Evolutionary conservation across 2,113 vertebrate genomes (phyloP).

Genomic region (Trogon melanurus): DNA sequence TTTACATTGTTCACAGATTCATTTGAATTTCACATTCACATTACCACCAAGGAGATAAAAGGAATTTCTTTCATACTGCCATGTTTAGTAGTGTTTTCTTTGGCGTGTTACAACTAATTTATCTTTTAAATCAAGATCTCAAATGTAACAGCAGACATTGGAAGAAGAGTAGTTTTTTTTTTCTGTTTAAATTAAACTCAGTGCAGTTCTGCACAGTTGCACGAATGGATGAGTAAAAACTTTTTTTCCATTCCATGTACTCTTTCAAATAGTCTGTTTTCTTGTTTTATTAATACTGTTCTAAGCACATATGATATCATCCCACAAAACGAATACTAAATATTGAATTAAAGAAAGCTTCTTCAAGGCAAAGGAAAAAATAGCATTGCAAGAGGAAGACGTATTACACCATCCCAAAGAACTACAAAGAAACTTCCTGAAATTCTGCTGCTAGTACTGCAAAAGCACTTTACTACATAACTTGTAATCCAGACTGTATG

Average conservation of each 20-base stretch:
- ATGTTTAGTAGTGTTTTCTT: neutral
- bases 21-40: slow-evolving; percentile 21
- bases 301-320: neutral
- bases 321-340: neutral
- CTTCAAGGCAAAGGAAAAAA: neutral
- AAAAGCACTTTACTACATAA: neutral
- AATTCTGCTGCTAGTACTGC: neutral
- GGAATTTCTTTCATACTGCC: neutral
- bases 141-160: neutral
- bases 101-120: neutral
- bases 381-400: neutral
- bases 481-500: neutral
- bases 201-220: neutral
- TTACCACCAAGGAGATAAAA: neutral
- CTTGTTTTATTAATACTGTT: neutral
- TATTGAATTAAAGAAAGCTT: neutral
- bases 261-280: neutral
- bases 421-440: neutral
- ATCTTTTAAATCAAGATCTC: neutral
- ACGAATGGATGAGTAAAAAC: neutral
- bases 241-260: neutral
- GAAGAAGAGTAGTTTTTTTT: neutral
- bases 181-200: neutral
- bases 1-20: neutral
- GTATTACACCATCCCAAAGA: neutral